Evolutionary conservation across 2,797 vertebrate genomes (phyloP), one percentile per base, ranked within the genome.

Genomic region (Lateolabrax maculatus): DNA sequence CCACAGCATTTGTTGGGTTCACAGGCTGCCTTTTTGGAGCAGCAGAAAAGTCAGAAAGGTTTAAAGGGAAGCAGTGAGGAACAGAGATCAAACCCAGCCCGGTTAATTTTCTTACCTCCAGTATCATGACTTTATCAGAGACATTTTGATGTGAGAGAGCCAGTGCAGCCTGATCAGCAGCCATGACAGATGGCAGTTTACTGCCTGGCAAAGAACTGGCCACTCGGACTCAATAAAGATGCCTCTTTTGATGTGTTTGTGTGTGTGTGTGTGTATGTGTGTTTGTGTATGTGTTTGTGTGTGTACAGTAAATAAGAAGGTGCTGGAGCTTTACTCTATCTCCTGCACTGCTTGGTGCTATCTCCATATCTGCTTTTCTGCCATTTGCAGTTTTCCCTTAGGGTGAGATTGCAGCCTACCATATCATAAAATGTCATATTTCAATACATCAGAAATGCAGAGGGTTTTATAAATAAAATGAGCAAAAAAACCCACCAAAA

Each of bases 151-250:
- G 23, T 65, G 62, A 71, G 63, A n/a, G 48, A 65, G 48, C 0
- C 0, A 37, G 51, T 36, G 56, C 43, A 57, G 44, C 48, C 63
- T 44, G 56, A 75, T 81, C 57, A 58, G 75, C 39, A 16, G 34
- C 48, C 41, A 18, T 60, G 69, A 36, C 88, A 88, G 84, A 85
- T 84, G 76, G 72, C 76, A 65, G 39, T 75, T 79, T 70, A 79
- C 46, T 52, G 69, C 25, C 55, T 76, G 70, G 51, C 66, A 84
- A 31, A 37, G 34, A 53, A 51, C 21, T 18, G 56, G 49, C 63
- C 75, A 56, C 57, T 71, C 55, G 6, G 53, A 72, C 75, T 79
- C 48, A 43, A 57, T 85, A 79, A 84, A 85, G 58, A 77, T 60
- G 52, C 55, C 56, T 71, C 18, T 68, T 41, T 69, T 83, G 61